Evolutionary conservation across 2,888 invertebrate genomes (phyloP), one percentile per base, ranked within the genome.

Genomic region (Chironomus tentans): DNA sequence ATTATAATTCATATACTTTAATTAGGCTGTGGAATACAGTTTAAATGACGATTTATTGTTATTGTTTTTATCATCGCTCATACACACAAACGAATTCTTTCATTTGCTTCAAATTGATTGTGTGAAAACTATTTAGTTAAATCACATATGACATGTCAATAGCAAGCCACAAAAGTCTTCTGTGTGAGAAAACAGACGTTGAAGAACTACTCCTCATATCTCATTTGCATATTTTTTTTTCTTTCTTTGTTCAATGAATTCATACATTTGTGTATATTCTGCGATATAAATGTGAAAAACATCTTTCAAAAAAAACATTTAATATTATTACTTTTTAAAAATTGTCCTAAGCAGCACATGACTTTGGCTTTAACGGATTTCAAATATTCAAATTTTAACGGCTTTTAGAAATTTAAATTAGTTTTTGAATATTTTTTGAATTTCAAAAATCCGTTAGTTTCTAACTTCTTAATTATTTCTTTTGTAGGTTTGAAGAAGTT

Each of bases 401-500:
- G 1, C 5, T 6, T 6, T 28, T 3, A 28, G 5, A 28, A 2
- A 38, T 38, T 38, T 10, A 38, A 38, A 38, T 28, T 28, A 28
- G 1, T 10, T 10, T 10, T 1, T 4, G 38, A 2, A n/a, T n/a
- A n/a, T 7, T 38, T 38, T 38, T 2, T 38, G 38, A 38, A 38
- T 38, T 38, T 38, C 38, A 38, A 38, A 10, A 38, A 38, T 10
- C 38, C 38, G 38, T 38, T 4, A 38, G 10, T 38, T 38, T 38
- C 2, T 1, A 28, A 28, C 5, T 28, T 28, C 5, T 5, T 4
- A 1, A 7, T 38, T 56, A 47, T 76, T 65, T 77, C 21, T 62
- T 68, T 78, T 78, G 12, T 79, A 85, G 95, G 98, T 77, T 88
- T 99, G 77, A 96, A 95, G 85, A 98, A 98, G 85, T 99, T 99